phyloP scores from a whole-genome alignment of 2,797 vertebrate genomes.

The Myotis pilosus region DNA sequence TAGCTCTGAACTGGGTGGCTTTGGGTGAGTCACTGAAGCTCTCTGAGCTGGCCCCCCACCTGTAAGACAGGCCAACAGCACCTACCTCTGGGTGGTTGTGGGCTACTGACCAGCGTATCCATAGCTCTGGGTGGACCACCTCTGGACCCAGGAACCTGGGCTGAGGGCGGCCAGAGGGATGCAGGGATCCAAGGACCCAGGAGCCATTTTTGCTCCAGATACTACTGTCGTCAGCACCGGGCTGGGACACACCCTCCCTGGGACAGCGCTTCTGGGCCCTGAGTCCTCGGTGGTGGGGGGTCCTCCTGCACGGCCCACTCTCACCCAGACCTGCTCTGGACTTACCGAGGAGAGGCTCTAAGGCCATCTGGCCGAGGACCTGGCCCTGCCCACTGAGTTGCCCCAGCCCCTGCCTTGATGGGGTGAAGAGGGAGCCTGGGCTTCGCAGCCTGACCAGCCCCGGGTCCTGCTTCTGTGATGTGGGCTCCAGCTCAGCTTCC shows the following conservation, averaged over 20 bases:
- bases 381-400: no score
- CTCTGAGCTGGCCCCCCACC: not conserved
- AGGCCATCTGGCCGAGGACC: not conserved
- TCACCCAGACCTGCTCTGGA: not conserved
- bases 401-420: fast-evolving
- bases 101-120: not conserved
- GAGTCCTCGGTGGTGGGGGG: not conserved
- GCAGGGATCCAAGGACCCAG: not conserved
- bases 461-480: not conserved
- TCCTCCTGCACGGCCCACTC: not conserved
- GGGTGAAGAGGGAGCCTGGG: not conserved
- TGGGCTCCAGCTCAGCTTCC: not conserved
- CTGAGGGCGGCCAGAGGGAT: not conserved
- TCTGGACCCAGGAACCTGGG: not conserved
- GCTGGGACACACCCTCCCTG: fast-evolving
- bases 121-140: not conserved
- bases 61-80: not conserved
- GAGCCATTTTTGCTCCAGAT: not conserved
- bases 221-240: not conserved
- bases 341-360: not conserved
- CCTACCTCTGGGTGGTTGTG: no score
- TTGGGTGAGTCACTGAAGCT: not conserved
- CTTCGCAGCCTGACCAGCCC: fast-evolving
- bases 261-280: not conserved
- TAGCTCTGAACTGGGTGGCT: not conserved